phyloP scores from a whole-genome alignment of 2,113 vertebrate species.

The Oryzias melastigma region DNA sequence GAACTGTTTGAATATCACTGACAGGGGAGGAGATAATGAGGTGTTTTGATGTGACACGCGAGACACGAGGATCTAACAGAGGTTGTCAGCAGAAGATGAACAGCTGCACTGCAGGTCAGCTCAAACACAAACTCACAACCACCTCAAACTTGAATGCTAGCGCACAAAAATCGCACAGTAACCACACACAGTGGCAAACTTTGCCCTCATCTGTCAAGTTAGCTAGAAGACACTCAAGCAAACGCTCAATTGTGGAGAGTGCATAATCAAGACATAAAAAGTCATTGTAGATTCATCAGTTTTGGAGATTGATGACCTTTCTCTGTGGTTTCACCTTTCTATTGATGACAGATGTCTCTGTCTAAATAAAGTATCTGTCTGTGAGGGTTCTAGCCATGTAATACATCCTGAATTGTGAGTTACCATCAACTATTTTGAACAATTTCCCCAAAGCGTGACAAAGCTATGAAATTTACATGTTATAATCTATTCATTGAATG shows the following conservation, averaged over 20 bases:
- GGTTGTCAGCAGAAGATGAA: slow-evolving; percentile 58
- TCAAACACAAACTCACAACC: slow-evolving; percentile 15
- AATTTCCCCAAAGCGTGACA: no score
- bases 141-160: slow-evolving; percentile 1
- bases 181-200: slow-evolving; percentile 16
- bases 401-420: no score
- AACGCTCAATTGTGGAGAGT: no score
- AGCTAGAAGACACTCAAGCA: no score
- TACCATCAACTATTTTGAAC: no score
- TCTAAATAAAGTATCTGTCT: background rate
- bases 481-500: no score
- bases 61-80: slow-evolving; percentile 70
- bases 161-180: slow-evolving; percentile 2
- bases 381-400: background rate
- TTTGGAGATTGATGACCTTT: no score
- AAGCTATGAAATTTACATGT: no score
- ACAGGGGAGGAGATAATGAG: slow-evolving; percentile 76
- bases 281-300: no score
- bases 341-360: background rate
- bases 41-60: slow-evolving; percentile 75
- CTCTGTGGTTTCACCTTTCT: no score
- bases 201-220: no score
- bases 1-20: slow-evolving; percentile 64
- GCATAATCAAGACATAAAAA: no score
- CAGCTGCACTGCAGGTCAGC: slow-evolving; percentile 67